Evolutionary conservation across 2,888 invertebrate genomes (phyloP).

Genomic region (Lasius fuliginosus): DNA sequence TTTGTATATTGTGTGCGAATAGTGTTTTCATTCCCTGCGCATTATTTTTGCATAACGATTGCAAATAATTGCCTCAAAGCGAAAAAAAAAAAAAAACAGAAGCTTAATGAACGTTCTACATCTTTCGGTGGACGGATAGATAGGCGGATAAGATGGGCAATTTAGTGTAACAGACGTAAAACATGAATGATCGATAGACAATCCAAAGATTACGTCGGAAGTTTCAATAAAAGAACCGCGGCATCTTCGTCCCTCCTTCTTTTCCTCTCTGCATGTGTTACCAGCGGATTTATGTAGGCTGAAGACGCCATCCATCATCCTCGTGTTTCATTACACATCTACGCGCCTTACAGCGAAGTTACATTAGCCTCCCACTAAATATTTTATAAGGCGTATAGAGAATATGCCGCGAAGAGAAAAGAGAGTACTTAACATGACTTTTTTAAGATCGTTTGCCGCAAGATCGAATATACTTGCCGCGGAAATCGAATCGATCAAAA

Average conservation of each 20-base stretch:
- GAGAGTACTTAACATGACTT: conserved; percentile 27
- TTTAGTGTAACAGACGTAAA: conserved; percentile 39
- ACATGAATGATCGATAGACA: conserved; percentile 48
- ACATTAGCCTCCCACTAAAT: conserved; percentile 41
- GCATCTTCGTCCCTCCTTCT: neutral
- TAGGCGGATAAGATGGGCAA: neutral
- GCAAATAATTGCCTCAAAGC: neutral
- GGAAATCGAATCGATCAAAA: conserved; percentile 40
- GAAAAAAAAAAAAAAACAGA: too few relatives aligned
- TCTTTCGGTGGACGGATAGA: neutral
- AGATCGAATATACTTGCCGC: neutral
- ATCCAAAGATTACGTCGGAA: conserved; percentile 51
- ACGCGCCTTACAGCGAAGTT: conserved; percentile 41
- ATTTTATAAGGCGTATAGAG: conserved; percentile 28
- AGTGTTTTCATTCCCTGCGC: neutral
- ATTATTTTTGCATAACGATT: neutral
- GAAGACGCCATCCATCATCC: conserved; percentile 52
- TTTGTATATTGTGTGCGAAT: neutral
- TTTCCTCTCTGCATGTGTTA: conserved; percentile 2
- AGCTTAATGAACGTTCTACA: neutral
- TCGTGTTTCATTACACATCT: conserved; percentile 54
- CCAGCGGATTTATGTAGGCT: conserved; percentile 15
- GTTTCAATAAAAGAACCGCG: conserved; percentile 43
- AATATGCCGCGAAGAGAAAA: neutral
- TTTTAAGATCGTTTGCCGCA: conserved; percentile 37